phyloP scores from a whole-genome alignment of 2,113 vertebrate genomes.

The Phaethon lepturus region DNA sequence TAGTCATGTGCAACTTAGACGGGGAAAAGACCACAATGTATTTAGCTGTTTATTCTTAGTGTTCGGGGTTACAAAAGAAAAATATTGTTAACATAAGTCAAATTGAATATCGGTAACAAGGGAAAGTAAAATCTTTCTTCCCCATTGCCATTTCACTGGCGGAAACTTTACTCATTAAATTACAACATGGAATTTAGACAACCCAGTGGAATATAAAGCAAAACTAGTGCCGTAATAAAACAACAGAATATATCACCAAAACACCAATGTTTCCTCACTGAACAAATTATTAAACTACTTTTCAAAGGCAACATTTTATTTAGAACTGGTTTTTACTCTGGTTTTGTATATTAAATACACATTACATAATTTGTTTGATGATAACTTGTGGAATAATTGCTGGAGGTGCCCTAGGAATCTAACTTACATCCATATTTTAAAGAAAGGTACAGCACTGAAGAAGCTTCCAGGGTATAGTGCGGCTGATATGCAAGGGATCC shows the following conservation, averaged over 20 bases:
- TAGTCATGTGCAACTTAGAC: neutral
- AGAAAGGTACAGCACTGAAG: too few species aligned
- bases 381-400: neutral
- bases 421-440: too few species aligned
- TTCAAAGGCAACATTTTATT: constrained; percentile 35
- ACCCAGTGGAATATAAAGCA: neutral
- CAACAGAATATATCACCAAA: neutral
- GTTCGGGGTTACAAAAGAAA: neutral
- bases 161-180: neutral
- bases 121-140: neutral
- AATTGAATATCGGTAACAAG: neutral
- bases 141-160: neutral
- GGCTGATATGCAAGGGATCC: too few species aligned
- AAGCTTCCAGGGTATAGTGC: too few species aligned
- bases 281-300: neutral
- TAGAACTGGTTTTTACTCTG: neutral
- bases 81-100: neutral
- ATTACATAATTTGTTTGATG: neutral
- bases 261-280: neutral
- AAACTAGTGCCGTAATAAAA: neutral
- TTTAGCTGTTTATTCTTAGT: neutral
- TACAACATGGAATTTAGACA: neutral
- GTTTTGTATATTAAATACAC: constrained; percentile 27
- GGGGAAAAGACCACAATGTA: neutral
- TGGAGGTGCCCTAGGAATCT: too few species aligned